Evolutionary conservation across 2,888 invertebrate species (phyloP).

Genomic region (Ptychoptera albimana): DNA sequence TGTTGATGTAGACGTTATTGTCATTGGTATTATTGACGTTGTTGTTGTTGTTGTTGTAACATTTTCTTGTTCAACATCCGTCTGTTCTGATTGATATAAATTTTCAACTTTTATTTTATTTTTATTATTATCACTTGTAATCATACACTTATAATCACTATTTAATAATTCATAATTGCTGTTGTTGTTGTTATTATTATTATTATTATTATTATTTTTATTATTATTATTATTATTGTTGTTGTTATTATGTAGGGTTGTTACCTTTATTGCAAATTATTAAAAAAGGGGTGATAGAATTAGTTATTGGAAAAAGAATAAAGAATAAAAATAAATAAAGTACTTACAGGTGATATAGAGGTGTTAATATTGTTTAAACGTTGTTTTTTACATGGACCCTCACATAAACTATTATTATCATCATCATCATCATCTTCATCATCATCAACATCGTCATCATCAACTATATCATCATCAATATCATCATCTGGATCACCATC

Average conservation of each 20-base stretch:
- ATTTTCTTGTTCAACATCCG: no score
- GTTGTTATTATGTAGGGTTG: not conserved
- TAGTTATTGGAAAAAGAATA: no score
- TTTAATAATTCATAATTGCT: not conserved
- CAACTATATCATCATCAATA: constrained; percentile 7
- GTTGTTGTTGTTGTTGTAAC: constrained; percentile 18
- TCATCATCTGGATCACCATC: constrained; percentile 6
- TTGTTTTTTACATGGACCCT: constrained; percentile 5
- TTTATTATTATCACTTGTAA: not conserved
- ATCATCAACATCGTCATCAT: constrained; percentile 9
- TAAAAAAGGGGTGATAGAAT: no score
- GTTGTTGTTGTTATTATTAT: not conserved
- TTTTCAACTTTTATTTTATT: not conserved
- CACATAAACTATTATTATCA: constrained; percentile 6
- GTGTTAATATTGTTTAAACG: constrained; percentile 1
- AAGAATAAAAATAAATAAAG: no score
- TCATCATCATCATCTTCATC: constrained; percentile 6
- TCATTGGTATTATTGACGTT: constrained; percentile 16
- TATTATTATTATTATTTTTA: not conserved
- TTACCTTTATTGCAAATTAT: no score
- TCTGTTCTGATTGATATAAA: no score
- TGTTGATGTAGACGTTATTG: constrained; percentile 19
- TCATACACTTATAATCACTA: not conserved
- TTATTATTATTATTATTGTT: not conserved
- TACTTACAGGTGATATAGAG: not conserved